A percentile compares a stretch with the other conserved stretches of the same genome.
Evolutionary conservation across 1,140 invertebrate genomes (phyloP).

Genomic region (Heliconius hewitsoni): DNA sequence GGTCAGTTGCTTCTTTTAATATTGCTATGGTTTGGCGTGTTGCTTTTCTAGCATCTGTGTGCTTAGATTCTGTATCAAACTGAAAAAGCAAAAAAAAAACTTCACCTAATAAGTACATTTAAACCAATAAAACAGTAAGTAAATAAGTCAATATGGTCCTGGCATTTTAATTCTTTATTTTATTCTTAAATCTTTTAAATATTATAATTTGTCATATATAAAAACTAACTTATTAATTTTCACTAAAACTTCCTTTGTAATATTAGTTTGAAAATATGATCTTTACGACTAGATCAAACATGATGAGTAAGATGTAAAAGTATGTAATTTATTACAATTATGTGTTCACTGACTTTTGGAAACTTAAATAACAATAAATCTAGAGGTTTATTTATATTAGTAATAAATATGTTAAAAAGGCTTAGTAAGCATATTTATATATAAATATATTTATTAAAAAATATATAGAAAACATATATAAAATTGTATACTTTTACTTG

Average conservation of each 20-base stretch:
- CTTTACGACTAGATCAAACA: neutral
- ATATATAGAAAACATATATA: no score
- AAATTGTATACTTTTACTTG: neutral
- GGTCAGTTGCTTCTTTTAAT: conserved; percentile 62
- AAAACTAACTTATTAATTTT: neutral
- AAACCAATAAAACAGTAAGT: neutral
- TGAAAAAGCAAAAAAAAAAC: conserved; percentile 45
- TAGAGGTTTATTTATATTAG: neutral
- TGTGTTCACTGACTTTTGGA: conserved; percentile 13
- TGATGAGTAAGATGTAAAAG: conserved; percentile 7
- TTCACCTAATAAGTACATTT: neutral
- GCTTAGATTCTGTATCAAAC: conserved; percentile 61
- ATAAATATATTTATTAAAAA: no score
- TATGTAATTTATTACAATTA: neutral
- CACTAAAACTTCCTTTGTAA: neutral
- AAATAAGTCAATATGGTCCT: neutral
- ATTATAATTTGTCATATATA: no score
- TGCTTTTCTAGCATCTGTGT: conserved; percentile 63
- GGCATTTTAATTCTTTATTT: neutral
- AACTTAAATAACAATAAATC: neutral
- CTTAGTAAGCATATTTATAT: no score
- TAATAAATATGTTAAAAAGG: neutral
- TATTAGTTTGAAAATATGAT: neutral
- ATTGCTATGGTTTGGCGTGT: conserved; percentile 55
- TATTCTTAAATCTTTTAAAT: no score